These are phyloP conservation scores for Scaptomyza flava DNA, from an alignment of 2,888 invertebrate species.

Conservation along the genomic window DNA sequence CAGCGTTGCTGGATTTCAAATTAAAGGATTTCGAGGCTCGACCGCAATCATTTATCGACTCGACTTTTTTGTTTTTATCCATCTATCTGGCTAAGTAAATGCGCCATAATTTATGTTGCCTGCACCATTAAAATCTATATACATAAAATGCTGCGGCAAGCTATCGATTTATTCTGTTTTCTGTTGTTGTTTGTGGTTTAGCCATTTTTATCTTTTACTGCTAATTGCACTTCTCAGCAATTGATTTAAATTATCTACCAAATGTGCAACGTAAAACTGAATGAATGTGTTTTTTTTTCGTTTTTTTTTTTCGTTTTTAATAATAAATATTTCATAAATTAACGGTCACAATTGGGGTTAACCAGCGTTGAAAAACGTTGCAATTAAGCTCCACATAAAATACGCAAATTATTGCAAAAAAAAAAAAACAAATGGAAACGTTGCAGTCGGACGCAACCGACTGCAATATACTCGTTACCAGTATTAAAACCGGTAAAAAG, in stretches of 20 bases:
- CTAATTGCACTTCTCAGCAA: constrained; percentile 78
- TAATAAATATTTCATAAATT: constrained; percentile 75
- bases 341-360: constrained; percentile 71
- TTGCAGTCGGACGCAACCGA: too few relatives aligned
- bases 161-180: neutral
- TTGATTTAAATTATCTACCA: constrained; percentile 77
- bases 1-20: constrained; percentile 50
- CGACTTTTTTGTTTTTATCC: constrained; percentile 42
- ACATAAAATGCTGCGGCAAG: constrained; percentile 29
- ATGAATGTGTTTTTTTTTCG: constrained; percentile 11
- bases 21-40: constrained; percentile 79
- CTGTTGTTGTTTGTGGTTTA: neutral
- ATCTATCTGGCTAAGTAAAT: constrained; percentile 71
- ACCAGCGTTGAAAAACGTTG: constrained; percentile 74
- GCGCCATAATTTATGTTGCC: constrained; percentile 75
- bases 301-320: constrained; percentile 54
- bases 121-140: constrained; percentile 60
- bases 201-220: constrained; percentile 72
- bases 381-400: constrained; percentile 69
- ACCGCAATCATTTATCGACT: constrained; percentile 77
- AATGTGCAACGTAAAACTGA: constrained; percentile 38
- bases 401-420: constrained; percentile 20
- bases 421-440: too few relatives aligned
- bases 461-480: too few relatives aligned
- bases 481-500: too few relatives aligned